Base-by-base conservation (phyloP, 2,888 invertebrate genomes). In the Apotomis capreana region DNA sequence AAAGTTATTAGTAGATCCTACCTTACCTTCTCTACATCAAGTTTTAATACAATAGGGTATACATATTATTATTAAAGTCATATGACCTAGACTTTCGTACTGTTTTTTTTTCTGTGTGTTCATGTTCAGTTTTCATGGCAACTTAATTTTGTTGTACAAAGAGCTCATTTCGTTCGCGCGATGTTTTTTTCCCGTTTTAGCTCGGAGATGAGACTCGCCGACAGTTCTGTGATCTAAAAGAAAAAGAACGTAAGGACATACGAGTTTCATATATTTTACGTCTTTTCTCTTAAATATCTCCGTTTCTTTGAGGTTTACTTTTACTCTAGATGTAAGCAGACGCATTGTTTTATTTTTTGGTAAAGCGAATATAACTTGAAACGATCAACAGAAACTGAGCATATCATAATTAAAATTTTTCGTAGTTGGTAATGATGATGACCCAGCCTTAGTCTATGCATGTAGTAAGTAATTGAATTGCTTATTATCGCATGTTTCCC, bases 131-230 rank as follows among this genome's bases (percentile, higher is more conserved):
- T 57, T 72, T 57, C 59, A 60, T 58, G 59, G 60, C 52, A 65
- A 71, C 61, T 77, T 77, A 76, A 77, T 76, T 77, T 71, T 74
- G 71, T 58, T 74, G 74, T 59, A 62, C 71, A 74, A 71, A 75
- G 70, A 51, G 26, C 69, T 67, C 65, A 69, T 69, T 65, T 49
- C 58, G 65, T 44, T 3, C 26, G 44, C 40, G 61, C 9, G 44
- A 73, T 65, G 69, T 65, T 69, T 69, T 69, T 26, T 67, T 67
- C 54, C 55, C 36, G 13, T 37, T 70, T 26, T 58, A 49, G 67
- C 57, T 46, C 46, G 12, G 67, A 51, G 51, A 67, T 51, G 67
- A 71, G 49, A 36, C 55, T 44, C 37, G 60, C 5, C 49, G 55
- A 49, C 61, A 62, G 26, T 58, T 49, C 15, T 49, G 13, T 3